Evolutionary conservation across 1,140 invertebrate genomes (phyloP).

Genomic region (Tyrophagus putrescentiae): DNA sequence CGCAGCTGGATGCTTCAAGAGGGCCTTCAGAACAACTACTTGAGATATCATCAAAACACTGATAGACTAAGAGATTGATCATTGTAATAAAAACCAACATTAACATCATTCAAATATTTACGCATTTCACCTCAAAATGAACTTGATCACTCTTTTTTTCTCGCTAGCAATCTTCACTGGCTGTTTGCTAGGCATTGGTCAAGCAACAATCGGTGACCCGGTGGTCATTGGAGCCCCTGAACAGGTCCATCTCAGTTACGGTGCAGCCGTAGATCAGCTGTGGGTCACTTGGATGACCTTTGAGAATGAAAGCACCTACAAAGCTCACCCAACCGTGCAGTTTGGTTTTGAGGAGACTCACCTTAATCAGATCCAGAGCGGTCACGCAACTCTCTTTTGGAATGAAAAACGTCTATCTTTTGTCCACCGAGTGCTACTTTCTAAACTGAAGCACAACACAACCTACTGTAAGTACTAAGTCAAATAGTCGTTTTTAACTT

Average conservation of each 20-base stretch:
- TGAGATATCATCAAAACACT: too few species aligned
- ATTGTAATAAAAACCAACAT: too few species aligned
- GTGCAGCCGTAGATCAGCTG: conserved; percentile 50
- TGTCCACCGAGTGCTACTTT: conserved; percentile 59
- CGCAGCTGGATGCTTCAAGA: too few species aligned
- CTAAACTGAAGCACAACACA: conserved; percentile 41
- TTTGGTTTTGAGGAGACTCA: conserved; percentile 50
- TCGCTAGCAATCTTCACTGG: too few species aligned
- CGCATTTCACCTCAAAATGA: too few species aligned
- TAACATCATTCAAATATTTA: too few species aligned
- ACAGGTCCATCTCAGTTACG: conserved; percentile 34
- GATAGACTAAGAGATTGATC: too few species aligned
- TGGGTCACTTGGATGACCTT: conserved; percentile 78
- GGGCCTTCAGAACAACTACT: too few species aligned
- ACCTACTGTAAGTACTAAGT: conserved; percentile 44
- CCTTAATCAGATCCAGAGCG: conserved; percentile 41
- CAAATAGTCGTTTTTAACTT: not conserved
- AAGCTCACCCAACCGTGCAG: conserved; percentile 51
- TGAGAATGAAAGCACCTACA: conserved; percentile 39
- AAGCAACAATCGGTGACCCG: too few species aligned
- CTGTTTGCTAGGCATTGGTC: too few species aligned
- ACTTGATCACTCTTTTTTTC: too few species aligned
- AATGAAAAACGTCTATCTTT: conserved; percentile 48
- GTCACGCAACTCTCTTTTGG: conserved; percentile 51
- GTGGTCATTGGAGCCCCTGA: conserved; percentile 44